Conservation (phyloP, 2,888 invertebrate genomes). For the Cyclophora albipunctata region DNA sequence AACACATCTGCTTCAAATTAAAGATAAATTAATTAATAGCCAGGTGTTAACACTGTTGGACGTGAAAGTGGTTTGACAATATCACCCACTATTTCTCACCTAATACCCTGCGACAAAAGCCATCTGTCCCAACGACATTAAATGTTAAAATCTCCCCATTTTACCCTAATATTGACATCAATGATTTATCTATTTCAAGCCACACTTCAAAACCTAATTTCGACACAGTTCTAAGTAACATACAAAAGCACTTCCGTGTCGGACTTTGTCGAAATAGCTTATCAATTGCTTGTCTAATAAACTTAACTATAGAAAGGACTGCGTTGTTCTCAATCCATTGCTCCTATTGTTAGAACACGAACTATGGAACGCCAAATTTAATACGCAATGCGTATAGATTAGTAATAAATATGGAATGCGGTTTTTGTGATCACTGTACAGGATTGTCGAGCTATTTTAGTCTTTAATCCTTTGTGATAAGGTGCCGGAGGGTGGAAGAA, state of each 20-base stretch:
- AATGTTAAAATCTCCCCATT: slow-evolving; percentile 47
- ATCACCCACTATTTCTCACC: slow-evolving; percentile 39
- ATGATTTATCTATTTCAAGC: slow-evolving; percentile 37
- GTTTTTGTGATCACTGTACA: slow-evolving; percentile 6
- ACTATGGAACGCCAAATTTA: neutral
- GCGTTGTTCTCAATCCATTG: neutral
- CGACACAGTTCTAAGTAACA: neutral
- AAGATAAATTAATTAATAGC: slow-evolving; percentile 25
- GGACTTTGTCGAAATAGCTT: neutral
- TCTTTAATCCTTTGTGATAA: slow-evolving; percentile 8
- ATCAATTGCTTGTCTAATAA: neutral
- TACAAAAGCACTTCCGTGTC: too few species aligned
- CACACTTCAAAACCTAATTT: neutral
- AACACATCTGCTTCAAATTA: slow-evolving; percentile 8
- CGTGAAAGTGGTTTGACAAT: slow-evolving; percentile 23
- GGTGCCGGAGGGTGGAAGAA: slow-evolving; percentile 31
- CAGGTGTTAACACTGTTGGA: slow-evolving; percentile 20
- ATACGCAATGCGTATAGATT: neutral
- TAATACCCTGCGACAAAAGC: slow-evolving; percentile 29
- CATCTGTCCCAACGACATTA: slow-evolving; percentile 40
- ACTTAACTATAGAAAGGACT: neutral
- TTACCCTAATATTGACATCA: slow-evolving; percentile 41
- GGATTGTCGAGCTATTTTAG: slow-evolving; percentile 1
- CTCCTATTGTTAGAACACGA: neutral
- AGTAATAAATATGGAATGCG: neutral